These are phyloP conservation scores for Trichogramma pretiosum DNA, from an alignment of 1,140 invertebrate species.

Conservation along the genomic window DNA sequence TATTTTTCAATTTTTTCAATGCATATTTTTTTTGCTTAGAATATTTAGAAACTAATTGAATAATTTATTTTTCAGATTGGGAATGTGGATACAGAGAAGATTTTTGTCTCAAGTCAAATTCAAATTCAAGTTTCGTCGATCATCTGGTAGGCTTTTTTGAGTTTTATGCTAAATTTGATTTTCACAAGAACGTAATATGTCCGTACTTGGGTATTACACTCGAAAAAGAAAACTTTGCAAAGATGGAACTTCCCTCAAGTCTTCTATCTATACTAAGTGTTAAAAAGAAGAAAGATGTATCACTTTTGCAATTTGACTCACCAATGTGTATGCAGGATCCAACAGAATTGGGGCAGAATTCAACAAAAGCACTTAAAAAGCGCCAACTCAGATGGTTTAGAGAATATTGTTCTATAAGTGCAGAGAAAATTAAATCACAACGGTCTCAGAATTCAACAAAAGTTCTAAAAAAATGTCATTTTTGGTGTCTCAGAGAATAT, in stretches of 20 bases:
- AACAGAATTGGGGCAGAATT: constrained; percentile 44
- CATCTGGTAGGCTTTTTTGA: constrained; percentile 45
- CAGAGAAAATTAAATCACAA: too few relatives aligned
- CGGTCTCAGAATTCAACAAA: too few relatives aligned
- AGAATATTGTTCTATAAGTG: constrained; percentile 17
- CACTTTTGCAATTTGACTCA: constrained; percentile 28
- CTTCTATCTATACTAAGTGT: constrained; percentile 2
- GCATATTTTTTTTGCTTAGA: background rate
- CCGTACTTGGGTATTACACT: constrained; percentile 38
- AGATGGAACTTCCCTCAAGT: constrained; percentile 4
- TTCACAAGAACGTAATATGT: constrained; percentile 39
- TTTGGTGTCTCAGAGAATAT: too few relatives aligned
- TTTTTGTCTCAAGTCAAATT: background rate
- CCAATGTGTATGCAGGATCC: constrained; percentile 45
- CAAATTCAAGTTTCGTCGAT: constrained; percentile 28
- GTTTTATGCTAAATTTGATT: constrained; percentile 43
- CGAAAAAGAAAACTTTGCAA: background rate
- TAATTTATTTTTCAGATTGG: background rate
- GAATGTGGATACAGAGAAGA: background rate
- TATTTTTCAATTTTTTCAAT: background rate
- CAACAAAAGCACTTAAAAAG: constrained; percentile 35
- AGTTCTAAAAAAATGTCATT: too few relatives aligned
- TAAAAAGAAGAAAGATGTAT: background rate
- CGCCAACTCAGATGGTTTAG: constrained; percentile 19
- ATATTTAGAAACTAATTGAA: background rate